Evolutionary conservation across 2,797 vertebrate species (phyloP).

Genomic region (Notolabrus celidotus): DNA sequence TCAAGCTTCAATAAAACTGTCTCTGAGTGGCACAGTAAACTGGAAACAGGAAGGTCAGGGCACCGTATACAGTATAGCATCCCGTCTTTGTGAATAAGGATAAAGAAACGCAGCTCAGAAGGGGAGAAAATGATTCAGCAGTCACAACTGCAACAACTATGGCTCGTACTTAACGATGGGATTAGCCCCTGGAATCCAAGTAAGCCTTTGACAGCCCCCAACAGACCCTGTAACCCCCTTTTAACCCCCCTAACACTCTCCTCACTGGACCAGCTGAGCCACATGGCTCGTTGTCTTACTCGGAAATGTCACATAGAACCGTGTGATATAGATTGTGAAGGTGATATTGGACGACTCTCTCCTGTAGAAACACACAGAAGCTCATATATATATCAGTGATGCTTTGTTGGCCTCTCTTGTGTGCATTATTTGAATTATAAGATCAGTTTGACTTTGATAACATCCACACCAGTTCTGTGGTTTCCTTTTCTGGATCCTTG

Average conservation of each 20-base stretch:
- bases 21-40: too few relatives aligned
- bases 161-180: constrained; percentile 64
- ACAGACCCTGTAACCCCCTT: constrained; percentile 36
- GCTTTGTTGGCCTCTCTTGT: not conserved
- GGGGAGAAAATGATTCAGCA: constrained; percentile 66
- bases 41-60: not conserved
- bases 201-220: constrained; percentile 74
- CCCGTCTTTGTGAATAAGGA: not conserved
- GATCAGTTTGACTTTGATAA: not conserved
- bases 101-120: not conserved
- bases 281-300: constrained; percentile 12
- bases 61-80: not conserved
- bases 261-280: constrained; percentile 34
- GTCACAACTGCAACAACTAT: constrained; percentile 60
- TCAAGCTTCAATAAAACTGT: not conserved
- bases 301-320: not conserved
- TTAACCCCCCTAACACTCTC: not conserved
- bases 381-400: not conserved
- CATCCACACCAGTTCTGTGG: too few relatives aligned
- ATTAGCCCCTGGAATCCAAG: constrained; percentile 81
- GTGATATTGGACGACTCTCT: not conserved
- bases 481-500: not conserved
- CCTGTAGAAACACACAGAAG: not conserved
- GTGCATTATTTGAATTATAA: not conserved
- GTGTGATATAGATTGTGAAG: not conserved